Evolutionary conservation across 2,797 vertebrate genomes (phyloP).

Genomic region (Platyrinchus mystaceus): DNA sequence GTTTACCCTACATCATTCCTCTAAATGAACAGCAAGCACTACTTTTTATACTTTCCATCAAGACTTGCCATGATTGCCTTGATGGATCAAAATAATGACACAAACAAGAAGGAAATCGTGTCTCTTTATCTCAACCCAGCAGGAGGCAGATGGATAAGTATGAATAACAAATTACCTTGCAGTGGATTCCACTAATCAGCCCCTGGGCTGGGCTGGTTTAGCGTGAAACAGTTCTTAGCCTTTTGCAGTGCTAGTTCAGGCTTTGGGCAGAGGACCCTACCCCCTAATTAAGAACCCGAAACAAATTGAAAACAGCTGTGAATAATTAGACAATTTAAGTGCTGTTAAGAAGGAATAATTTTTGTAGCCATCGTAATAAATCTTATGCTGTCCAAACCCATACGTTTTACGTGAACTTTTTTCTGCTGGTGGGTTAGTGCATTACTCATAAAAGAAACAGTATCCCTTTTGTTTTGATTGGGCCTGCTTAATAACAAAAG

Average conservation of each 20-base stretch:
- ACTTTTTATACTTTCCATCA: constrained; percentile 29
- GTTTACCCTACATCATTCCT: constrained; percentile 61
- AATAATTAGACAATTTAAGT: constrained; percentile 99
- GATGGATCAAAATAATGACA: constrained; percentile 73
- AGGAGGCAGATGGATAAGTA: constrained; percentile 70
- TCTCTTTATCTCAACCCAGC: constrained; percentile 65
- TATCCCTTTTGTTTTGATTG: constrained; percentile 91
- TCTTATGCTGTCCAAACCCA: constrained; percentile 93
- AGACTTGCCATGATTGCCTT: constrained; percentile 52
- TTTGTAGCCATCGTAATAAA: constrained; percentile 95
- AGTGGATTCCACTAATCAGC: constrained; percentile 79
- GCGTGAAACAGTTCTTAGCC: constrained; percentile 72
- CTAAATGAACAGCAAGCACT: constrained; percentile 74
- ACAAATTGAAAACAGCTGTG: constrained; percentile 94
- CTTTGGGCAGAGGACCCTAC: constrained; percentile 81
- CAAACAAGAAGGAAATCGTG: constrained; percentile 67
- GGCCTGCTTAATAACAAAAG: constrained; percentile 93
- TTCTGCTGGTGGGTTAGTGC: constrained; percentile 83
- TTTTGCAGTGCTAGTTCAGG: constrained; percentile 75
- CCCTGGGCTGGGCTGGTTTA: constrained; percentile 53
- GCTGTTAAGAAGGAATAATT: constrained; percentile 96
- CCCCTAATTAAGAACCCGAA: constrained; percentile 89
- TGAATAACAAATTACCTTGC: constrained; percentile 81
- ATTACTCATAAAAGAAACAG: constrained; percentile 95
- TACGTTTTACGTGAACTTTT: constrained; percentile 86